phyloP scores from a whole-genome alignment of 2,888 invertebrate genomes.

The Cinara cedri region DNA sequence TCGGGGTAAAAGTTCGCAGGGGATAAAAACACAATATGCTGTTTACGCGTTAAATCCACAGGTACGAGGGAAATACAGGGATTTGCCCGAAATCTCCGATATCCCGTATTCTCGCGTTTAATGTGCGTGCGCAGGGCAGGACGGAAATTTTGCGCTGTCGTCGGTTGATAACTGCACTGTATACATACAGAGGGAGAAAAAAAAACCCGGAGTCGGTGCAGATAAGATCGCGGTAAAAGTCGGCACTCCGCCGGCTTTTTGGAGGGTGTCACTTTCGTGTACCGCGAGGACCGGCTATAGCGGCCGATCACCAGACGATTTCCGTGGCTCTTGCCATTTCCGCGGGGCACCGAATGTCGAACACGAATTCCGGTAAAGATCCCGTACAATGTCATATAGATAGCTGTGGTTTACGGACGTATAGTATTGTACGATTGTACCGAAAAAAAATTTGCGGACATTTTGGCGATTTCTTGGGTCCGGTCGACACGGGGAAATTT shows the following conservation, averaged over 20 bases:
- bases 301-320: too few species aligned
- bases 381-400: too few species aligned
- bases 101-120: background rate
- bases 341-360: too few species aligned
- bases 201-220: background rate
- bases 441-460: too few species aligned
- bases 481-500: too few species aligned
- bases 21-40: background rate
- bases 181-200: background rate
- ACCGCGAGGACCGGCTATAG: too few species aligned
- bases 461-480: too few species aligned
- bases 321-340: too few species aligned
- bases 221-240: constrained; percentile 29
- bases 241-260: background rate
- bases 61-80: background rate
- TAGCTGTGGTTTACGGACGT: too few species aligned
- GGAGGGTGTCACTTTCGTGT: too few species aligned
- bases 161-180: background rate
- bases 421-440: too few species aligned
- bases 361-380: too few species aligned
- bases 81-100: background rate
- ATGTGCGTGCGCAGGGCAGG: background rate
- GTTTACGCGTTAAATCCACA: constrained; percentile 1
- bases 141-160: background rate
- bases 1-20: background rate